These are phyloP conservation scores for Leucophenga maculata DNA, from an alignment of 2,888 invertebrate species.

Conservation along the genomic window DNA sequence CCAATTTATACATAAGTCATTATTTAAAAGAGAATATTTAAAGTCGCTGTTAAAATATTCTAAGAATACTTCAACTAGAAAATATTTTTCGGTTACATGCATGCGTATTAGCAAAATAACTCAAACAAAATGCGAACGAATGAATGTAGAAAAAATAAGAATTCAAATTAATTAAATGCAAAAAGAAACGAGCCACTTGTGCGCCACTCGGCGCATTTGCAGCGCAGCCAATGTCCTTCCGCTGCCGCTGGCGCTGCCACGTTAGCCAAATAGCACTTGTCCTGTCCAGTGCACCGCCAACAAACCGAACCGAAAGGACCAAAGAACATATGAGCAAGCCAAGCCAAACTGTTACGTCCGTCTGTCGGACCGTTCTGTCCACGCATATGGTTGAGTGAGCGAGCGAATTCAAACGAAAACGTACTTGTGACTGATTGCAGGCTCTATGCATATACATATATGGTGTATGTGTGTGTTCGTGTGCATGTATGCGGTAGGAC, in stretches of 20 bases:
- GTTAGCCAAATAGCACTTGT: constrained; percentile 59
- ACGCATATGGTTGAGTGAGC: neutral
- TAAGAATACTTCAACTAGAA: constrained; percentile 4
- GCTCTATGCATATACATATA: constrained; percentile 8
- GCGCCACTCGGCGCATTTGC: constrained; percentile 55
- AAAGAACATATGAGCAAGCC: constrained; percentile 51
- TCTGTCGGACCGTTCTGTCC: no score
- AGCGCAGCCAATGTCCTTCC: neutral
- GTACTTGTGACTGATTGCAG: constrained; percentile 24
- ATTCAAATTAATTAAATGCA: constrained; percentile 22
- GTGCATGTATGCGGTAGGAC: neutral
- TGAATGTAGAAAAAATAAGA: neutral
- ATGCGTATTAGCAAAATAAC: neutral
- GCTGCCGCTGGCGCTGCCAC: constrained; percentile 39
- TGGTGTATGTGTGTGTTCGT: constrained; percentile 33
- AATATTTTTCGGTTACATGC: neutral
- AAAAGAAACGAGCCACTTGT: constrained; percentile 48
- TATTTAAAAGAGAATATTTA: neutral
- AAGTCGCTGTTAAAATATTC: neutral
- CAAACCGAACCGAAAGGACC: constrained; percentile 54
- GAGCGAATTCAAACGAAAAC: constrained; percentile 13
- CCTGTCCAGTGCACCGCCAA: constrained; percentile 43
- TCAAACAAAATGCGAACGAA: neutral
- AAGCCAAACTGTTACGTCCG: no score
- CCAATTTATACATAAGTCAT: no score